Percentiles rank a stretch among this genome's conserved stretches.
Evolutionary conservation across 2,797 vertebrate species (phyloP).

Genomic region (Pyrocephalus nanus): DNA sequence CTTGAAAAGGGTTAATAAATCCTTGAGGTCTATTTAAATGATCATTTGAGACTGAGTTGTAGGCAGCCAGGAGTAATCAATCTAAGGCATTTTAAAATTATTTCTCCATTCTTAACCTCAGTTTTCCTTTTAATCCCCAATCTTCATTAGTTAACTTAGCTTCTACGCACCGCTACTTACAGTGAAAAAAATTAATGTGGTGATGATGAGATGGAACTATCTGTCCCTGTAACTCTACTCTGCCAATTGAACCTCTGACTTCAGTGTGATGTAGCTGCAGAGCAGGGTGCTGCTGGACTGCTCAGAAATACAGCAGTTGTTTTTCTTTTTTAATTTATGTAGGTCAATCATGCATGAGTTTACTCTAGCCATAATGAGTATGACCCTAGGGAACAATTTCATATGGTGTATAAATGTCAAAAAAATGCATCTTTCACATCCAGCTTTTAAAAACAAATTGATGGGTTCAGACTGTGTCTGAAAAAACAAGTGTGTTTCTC

Average conservation of each 20-base stretch:
- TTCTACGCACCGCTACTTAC: background rate
- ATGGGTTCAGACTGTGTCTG: background rate
- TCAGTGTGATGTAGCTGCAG: background rate
- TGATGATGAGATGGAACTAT: constrained; percentile 2
- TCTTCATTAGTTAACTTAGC: background rate
- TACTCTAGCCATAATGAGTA: background rate
- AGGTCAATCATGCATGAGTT: background rate
- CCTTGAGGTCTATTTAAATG: background rate
- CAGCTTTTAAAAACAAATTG: background rate
- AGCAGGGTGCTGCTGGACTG: background rate
- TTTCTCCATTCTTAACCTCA: background rate
- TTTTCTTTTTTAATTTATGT: background rate
- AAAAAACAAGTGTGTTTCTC: background rate
- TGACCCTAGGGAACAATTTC: background rate
- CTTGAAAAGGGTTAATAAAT: background rate
- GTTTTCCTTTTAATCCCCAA: background rate
- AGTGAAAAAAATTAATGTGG: background rate
- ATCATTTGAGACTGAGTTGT: background rate
- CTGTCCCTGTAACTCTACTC: background rate
- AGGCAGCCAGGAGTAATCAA: background rate
- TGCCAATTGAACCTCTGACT: background rate
- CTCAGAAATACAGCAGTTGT: background rate
- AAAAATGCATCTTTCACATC: background rate
- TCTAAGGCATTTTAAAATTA: background rate
- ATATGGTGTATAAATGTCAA: background rate